These are phyloP conservation scores for Tyto alba DNA, from an alignment of 2,113 vertebrate species.

Conservation along the genomic window DNA sequence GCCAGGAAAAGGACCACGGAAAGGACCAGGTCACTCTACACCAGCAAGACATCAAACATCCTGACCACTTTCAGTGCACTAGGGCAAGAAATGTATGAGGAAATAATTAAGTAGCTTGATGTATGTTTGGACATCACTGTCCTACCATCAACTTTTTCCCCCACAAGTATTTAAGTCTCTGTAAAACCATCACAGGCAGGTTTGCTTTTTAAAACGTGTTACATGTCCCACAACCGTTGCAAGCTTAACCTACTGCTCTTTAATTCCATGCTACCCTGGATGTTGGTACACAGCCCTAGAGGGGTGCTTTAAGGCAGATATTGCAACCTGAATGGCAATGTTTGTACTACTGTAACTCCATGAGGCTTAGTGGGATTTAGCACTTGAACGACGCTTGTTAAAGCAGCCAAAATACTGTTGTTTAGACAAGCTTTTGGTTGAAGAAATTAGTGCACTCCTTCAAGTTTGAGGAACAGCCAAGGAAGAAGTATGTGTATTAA, in stretches of 20 bases:
- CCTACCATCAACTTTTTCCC: neutral
- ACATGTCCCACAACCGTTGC: neutral
- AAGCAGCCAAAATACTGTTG: neutral
- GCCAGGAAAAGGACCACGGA: neutral
- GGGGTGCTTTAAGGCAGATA: neutral
- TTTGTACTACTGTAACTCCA: neutral
- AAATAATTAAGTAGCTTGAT: slow-evolving; percentile 9
- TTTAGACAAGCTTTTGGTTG: slow-evolving; percentile 17
- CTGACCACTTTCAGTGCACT: neutral
- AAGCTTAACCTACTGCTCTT: neutral
- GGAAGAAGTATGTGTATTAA: neutral
- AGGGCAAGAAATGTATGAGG: neutral
- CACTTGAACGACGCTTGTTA: neutral
- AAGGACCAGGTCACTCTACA: neutral
- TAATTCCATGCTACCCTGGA: neutral
- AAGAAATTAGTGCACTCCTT: neutral
- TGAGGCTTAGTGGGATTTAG: neutral
- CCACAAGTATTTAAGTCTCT: neutral
- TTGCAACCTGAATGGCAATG: neutral
- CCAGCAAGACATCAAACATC: neutral
- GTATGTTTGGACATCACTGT: neutral
- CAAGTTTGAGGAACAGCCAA: neutral
- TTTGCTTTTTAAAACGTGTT: neutral
- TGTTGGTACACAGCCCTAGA: neutral
- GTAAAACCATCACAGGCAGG: neutral